Conservation (phyloP, 2,888 invertebrate species). For the Andrena minutula region DNA sequence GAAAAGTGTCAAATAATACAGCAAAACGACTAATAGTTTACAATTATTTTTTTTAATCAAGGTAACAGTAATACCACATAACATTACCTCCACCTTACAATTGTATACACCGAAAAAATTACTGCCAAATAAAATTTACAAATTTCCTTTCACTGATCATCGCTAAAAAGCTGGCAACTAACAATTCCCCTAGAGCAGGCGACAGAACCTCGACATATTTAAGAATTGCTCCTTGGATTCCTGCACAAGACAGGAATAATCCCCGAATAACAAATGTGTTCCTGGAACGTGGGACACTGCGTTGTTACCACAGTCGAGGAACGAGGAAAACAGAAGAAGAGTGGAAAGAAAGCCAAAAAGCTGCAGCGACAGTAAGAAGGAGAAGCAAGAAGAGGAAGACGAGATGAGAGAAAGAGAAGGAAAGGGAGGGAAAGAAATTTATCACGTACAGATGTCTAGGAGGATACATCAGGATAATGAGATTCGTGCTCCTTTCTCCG, state of each 20-base stretch:
- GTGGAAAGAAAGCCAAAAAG: slow-evolving; percentile 18
- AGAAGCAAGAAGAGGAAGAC: not conserved
- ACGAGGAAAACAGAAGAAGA: slow-evolving; percentile 5
- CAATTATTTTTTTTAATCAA: too few relatives aligned
- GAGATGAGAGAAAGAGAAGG: too few relatives aligned
- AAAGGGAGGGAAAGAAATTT: slow-evolving; percentile 29
- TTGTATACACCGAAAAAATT: too few relatives aligned
- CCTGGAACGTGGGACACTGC: not conserved
- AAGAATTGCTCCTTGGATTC: not conserved
- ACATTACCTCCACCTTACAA: too few relatives aligned
- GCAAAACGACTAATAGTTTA: too few relatives aligned
- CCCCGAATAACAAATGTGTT: slow-evolving; percentile 11
- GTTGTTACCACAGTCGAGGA: slow-evolving; percentile 3
- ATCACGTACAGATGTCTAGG: slow-evolving; percentile 50
- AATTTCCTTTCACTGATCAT: too few relatives aligned
- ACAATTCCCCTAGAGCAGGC: not conserved
- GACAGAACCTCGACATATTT: not conserved
- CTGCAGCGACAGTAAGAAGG: not conserved
- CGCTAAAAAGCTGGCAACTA: not conserved
- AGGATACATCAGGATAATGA: slow-evolving; percentile 57
- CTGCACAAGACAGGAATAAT: not conserved
- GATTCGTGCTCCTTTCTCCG: slow-evolving; percentile 48
- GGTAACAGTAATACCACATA: too few relatives aligned
- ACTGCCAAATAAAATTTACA: too few relatives aligned
- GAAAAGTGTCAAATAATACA: too few relatives aligned